Evolutionary conservation across 2,888 invertebrate genomes (phyloP), one percentile per base, ranked within the genome.

Genomic region (Carpatolechia fugitivella): DNA sequence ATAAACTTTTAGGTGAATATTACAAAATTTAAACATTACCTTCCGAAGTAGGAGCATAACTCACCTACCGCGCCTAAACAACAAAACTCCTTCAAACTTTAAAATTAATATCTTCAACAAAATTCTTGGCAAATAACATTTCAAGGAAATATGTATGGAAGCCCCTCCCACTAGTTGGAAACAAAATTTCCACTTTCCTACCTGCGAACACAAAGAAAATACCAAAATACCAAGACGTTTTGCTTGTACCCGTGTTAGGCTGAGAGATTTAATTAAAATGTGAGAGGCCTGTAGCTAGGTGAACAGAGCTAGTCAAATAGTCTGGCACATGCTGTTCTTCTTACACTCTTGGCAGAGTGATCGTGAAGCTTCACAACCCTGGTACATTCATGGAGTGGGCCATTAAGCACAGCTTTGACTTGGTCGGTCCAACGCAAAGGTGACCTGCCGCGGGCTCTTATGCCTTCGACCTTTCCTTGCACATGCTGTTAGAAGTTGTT

Each of bases 241-340:
- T 72, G 69, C 72, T 74, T 69, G 24, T 24, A 65, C 70, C 75
- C 76, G 69, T 72, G 74, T 78, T 78, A 73, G 70, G 70, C 64
- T 62, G 63, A 59, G 76, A 80, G 84, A 85, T 87, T 88, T 89
- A 89, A 89, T 89, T 89, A 89, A 88, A 88, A 87, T 78, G 76
- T 72, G 75, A 3, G 3, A 24, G 24, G 75, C 24, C 6, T 24
- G 24, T 24, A 24, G 24, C 24, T 6, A 24, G 24, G 3, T 3
- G 6, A 24, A 6, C 24, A 24, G 6, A 24, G 3, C 24, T 4
- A 24, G 24, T 4, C 24, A 24, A 24, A 24, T 24, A 24, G 6
- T 24, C 24, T 6, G 24, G 24, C 24, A 24, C 3, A 24, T n/a
- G n/a, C n/a, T n/a, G n/a, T n/a, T n/a, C n/a, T n/a, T n/a, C n/a